phyloP scores from a whole-genome alignment of 2,888 invertebrate genomes.

The Caenorhabditis uteleia region DNA sequence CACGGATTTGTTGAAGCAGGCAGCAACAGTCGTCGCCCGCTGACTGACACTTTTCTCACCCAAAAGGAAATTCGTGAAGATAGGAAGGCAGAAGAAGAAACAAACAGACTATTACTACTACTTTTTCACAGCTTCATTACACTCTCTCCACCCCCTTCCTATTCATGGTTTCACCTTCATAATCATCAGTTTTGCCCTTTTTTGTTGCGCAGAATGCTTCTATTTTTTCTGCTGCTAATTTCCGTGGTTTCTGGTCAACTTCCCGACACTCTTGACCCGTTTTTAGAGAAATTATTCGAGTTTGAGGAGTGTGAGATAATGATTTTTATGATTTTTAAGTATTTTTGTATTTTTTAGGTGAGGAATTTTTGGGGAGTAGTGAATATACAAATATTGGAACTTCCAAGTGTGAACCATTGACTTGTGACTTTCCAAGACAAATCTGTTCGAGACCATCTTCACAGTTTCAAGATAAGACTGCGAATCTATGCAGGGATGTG shows the following conservation, averaged over 20 bases:
- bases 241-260: constrained; percentile 33
- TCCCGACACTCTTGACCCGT: constrained; percentile 63
- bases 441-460: constrained; percentile 60
- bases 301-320: constrained; percentile 61
- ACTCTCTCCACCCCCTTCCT: too few species aligned
- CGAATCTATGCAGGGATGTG: constrained; percentile 59
- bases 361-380: constrained; percentile 59
- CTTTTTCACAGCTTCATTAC: too few species aligned
- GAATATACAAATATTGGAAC: constrained; percentile 61
- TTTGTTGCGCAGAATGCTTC: too few species aligned
- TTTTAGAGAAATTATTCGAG: constrained; percentile 66
- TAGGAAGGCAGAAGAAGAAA: too few species aligned
- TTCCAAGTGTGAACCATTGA: constrained; percentile 55
- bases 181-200: too few species aligned
- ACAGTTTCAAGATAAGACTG: constrained; percentile 52
- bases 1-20: too few species aligned
- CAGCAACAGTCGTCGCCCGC: too few species aligned
- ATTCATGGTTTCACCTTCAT: too few species aligned
- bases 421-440: constrained; percentile 65
- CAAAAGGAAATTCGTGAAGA: too few species aligned
- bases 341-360: constrained; percentile 53
- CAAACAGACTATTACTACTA: too few species aligned
- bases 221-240: not conserved
- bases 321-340: not conserved
- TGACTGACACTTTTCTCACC: too few species aligned